Conservation (phyloP, 2,797 vertebrate species). For the Hafferia zeledoni region DNA sequence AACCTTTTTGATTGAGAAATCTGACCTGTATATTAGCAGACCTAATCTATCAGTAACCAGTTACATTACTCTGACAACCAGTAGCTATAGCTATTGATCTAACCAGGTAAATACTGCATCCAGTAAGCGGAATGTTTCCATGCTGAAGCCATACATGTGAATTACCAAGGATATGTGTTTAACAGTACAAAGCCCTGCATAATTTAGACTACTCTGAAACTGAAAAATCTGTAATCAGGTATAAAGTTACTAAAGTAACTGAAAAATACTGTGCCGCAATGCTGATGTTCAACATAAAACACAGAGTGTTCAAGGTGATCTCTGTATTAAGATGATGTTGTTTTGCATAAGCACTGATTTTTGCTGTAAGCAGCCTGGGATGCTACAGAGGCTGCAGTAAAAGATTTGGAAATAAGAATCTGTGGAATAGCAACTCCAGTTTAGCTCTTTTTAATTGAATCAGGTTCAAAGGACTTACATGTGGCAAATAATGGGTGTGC, state of each 20-base stretch:
- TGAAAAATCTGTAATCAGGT: background rate
- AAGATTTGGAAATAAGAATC: background rate
- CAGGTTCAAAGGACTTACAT: background rate
- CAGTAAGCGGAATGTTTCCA: background rate
- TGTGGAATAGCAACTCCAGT: background rate
- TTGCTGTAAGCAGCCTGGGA: background rate
- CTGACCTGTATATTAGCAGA: background rate
- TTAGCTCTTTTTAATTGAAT: background rate
- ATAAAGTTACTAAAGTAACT: background rate
- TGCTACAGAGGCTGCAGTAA: background rate
- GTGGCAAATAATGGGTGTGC: background rate
- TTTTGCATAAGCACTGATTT: background rate
- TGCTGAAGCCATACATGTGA: background rate
- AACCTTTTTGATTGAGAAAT: background rate
- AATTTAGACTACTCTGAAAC: background rate
- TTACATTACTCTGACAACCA: background rate
- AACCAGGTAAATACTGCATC: background rate
- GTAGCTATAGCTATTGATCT: background rate
- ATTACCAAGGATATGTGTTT: background rate
- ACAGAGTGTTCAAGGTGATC: background rate
- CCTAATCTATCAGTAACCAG: background rate
- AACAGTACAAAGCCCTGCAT: background rate
- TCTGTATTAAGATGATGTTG: background rate
- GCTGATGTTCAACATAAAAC: background rate
- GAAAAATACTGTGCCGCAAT: background rate